Conservation (phyloP, 2,797 vertebrate species). For the Microctenopoma steveboyesi region DNA sequence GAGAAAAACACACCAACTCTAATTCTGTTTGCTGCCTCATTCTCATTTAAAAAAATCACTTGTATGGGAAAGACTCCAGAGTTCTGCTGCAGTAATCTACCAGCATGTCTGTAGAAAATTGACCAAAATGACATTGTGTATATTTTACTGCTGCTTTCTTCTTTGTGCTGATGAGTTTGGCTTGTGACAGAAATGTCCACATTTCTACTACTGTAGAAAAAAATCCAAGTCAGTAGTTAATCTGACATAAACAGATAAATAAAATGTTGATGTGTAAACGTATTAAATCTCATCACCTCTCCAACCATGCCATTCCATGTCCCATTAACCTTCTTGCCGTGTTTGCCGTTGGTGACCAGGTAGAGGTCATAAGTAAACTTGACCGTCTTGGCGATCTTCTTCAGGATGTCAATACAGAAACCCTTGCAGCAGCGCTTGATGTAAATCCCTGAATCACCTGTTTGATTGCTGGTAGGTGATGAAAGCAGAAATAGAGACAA, state of each 20-base stretch:
- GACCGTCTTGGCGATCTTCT: conserved; percentile 98
- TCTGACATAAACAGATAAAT: background rate
- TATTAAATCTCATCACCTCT: conserved; percentile 84
- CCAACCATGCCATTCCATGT: conserved; percentile 99
- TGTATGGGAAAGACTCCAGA: conserved; percentile 10
- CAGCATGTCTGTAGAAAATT: conserved; percentile 43
- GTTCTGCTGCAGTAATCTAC: conserved; percentile 27
- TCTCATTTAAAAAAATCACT: conserved; percentile 6
- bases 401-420: conserved; percentile 99
- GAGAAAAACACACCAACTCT: conserved; percentile 1
- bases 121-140: conserved; percentile 38
- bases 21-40: conserved; percentile 9
- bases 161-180: background rate
- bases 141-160: conserved; percentile 19
- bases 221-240: background rate
- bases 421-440: conserved; percentile 99
- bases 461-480: conserved; percentile 87
- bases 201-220: background rate
- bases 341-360: conserved; percentile 98
- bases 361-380: conserved; percentile 99
- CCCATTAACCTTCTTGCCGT: conserved; percentile 98
- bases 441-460: conserved; percentile 94
- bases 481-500: background rate
- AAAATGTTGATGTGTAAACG: background rate
- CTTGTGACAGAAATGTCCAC: conserved; percentile 9